phyloP scores from a whole-genome alignment of 2,797 vertebrate genomes.

The Sardinella longiceps region DNA sequence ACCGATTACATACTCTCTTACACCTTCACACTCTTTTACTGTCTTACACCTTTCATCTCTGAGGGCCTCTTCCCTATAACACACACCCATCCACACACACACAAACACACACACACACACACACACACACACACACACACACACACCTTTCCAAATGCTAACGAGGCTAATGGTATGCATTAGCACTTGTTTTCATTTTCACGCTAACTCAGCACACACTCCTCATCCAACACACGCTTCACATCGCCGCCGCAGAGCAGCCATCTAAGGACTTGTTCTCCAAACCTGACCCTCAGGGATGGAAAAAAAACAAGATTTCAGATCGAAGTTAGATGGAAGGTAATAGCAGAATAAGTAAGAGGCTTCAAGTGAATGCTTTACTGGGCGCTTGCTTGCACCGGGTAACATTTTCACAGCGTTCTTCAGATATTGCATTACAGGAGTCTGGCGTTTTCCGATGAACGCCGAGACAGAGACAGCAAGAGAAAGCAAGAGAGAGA shows the following conservation, averaged over 20 bases:
- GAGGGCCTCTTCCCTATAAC: background rate
- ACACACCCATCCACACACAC: background rate
- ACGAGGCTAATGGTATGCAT: background rate
- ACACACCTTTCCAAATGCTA: background rate
- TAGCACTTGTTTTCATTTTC: background rate
- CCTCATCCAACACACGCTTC: background rate
- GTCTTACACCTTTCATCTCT: background rate
- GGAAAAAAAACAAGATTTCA: background rate
- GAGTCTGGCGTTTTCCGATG: background rate
- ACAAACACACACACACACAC: background rate
- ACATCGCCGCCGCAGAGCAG: background rate
- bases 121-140: no score
- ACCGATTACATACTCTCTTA: background rate
- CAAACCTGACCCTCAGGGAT: background rate
- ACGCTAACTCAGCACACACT: background rate
- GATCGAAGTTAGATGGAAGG: background rate
- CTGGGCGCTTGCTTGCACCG: background rate
- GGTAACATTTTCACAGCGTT: background rate
- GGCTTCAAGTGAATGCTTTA: background rate
- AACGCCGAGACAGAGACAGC: background rate
- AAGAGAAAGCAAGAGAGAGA: no score
- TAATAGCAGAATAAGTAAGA: background rate
- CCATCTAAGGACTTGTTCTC: background rate
- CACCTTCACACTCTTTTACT: background rate
- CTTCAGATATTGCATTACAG: background rate